These are phyloP conservation scores for Drosophila asahinai DNA, from an alignment of 1,140 invertebrate species.

Conservation along the genomic window DNA sequence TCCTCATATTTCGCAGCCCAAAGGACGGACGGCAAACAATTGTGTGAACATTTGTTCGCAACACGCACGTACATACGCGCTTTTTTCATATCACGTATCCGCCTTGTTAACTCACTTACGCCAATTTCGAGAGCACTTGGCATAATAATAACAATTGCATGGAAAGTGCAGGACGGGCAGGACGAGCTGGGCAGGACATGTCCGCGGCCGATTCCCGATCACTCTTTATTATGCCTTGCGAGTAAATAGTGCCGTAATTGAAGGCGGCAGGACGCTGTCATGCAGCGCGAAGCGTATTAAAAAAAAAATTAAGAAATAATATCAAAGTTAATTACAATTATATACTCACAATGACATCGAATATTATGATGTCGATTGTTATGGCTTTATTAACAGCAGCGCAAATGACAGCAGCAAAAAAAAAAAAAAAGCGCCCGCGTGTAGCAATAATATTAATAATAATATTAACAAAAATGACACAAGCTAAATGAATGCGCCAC, in stretches of 20 bases:
- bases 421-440: not conserved
- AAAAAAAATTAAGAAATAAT: slow-evolving; percentile 60
- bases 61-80: not conserved
- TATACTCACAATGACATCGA: slow-evolving; percentile 64
- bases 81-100: slow-evolving; percentile 37
- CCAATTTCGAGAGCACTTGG: slow-evolving; percentile 35
- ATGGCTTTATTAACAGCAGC: slow-evolving; percentile 62
- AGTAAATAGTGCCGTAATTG: slow-evolving; percentile 33
- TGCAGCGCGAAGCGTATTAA: not conserved
- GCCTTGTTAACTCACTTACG: slow-evolving; percentile 29
- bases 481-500: slow-evolving; percentile 28
- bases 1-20: not conserved
- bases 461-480: slow-evolving; percentile 53
- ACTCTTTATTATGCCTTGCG: slow-evolving; percentile 24
- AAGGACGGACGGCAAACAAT: slow-evolving; percentile 1
- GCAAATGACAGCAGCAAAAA: slow-evolving; percentile 6
- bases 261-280: not conserved
- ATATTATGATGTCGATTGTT: slow-evolving; percentile 69
- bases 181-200: not conserved
- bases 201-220: slow-evolving; percentile 3
- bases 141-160: slow-evolving; percentile 40
- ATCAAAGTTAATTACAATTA: slow-evolving; percentile 67
- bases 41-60: not conserved
- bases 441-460: slow-evolving; percentile 46
- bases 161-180: not conserved